Conservation (phyloP, 2,113 vertebrate genomes). For the Microtus richardsoni region DNA sequence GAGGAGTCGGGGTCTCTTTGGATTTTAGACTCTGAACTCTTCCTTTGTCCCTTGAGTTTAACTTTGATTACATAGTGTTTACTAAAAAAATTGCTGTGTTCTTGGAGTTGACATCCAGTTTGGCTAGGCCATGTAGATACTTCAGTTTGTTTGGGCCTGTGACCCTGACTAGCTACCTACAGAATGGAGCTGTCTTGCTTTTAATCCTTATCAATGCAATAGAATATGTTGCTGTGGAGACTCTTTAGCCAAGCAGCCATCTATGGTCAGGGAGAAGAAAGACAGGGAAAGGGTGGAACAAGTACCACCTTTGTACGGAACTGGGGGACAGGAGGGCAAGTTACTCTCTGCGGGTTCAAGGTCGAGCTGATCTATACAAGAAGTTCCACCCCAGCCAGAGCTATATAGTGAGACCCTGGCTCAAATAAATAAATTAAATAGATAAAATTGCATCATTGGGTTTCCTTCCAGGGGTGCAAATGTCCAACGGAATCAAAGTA, state of each 20-base stretch:
- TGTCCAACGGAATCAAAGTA: slow-evolving; percentile 36
- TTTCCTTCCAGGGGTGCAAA: slow-evolving; percentile 43
- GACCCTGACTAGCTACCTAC: not conserved
- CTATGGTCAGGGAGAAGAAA: not conserved
- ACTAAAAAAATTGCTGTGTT: not conserved
- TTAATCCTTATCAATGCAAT: not conserved
- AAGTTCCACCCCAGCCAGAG: not conserved
- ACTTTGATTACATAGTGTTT: not conserved
- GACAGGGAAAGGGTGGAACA: slow-evolving; percentile 35
- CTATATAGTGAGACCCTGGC: not conserved
- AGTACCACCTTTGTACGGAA: not conserved
- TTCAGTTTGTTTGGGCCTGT: not conserved
- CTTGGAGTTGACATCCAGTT: not conserved
- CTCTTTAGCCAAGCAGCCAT: not conserved
- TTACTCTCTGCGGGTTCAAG: not conserved
- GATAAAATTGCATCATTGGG: not conserved
- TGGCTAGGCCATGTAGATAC: not conserved
- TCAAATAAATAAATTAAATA: not conserved
- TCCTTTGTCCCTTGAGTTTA: not conserved
- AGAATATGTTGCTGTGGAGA: not conserved
- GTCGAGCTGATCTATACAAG: not conserved
- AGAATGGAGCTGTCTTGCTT: not conserved
- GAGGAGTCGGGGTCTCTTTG: not conserved
- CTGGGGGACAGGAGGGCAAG: not conserved
- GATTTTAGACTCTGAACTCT: not conserved